These are phyloP conservation scores for Nephrotoma appendiculata DNA, from an alignment of 2,888 invertebrate genomes.

Conservation along the genomic window DNA sequence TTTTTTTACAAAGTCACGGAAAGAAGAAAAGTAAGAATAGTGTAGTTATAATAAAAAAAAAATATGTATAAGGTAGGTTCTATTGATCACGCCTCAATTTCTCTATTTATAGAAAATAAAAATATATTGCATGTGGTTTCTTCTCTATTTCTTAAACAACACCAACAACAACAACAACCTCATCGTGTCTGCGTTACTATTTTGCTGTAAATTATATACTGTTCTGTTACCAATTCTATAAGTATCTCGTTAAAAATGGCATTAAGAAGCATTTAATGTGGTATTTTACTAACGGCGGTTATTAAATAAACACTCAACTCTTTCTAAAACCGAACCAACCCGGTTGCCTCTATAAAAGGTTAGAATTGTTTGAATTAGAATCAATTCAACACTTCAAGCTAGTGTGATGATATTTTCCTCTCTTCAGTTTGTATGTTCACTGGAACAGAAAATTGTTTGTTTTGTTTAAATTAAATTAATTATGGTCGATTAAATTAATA, in stretches of 20 bases:
- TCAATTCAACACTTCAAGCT: not conserved
- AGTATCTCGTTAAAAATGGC: not conserved
- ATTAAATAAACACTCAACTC: not conserved
- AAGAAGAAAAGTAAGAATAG: not conserved
- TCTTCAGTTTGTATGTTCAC: not conserved
- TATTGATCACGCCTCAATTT: not conserved
- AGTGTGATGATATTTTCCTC: not conserved
- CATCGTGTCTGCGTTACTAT: not conserved
- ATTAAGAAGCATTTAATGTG: not conserved
- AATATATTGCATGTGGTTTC: not conserved
- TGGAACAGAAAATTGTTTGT: not conserved
- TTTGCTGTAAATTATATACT: not conserved
- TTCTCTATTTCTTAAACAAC: not conserved
- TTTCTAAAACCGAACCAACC: not conserved
- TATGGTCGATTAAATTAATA: not conserved
- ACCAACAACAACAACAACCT: not conserved
- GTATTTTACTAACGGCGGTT: not conserved
- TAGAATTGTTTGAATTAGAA: not conserved
- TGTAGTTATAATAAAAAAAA: not conserved
- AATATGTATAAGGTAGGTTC: not conserved
- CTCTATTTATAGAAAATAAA: not conserved
- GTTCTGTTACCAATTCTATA: not conserved
- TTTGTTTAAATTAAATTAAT: not conserved
- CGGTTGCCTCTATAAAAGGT: not conserved
- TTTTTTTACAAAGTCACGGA: not conserved